Base-by-base conservation (phyloP, 2,797 vertebrate genomes). In the Hippopotamyrus pictus region DNA sequence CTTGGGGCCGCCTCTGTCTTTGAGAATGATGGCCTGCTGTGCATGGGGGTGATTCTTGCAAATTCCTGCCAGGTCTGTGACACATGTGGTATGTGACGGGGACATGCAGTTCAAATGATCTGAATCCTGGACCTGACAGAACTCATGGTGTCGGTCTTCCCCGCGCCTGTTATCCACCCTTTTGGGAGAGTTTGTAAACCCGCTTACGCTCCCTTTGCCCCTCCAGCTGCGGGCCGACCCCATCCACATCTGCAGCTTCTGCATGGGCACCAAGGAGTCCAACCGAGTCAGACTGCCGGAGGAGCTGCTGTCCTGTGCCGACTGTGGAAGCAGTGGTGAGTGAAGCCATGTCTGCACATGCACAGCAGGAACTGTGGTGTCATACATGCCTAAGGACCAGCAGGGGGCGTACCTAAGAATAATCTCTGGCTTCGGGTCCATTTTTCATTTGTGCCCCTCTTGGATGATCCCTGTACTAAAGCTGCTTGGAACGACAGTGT, bases 281-380 rank as follows among this genome's bases (percentile, higher is more conserved):
- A 99, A 99, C 93, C 97, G 98, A 93, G 98, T 99, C 94, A 99
- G 99, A 95, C 97, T 96, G 19, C 96, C 98, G 54, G 99, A 99
- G 93, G 98, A 99, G 91, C 97, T 99, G 92, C 96, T 99, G 89
- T 99, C 98, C 50, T 99, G 99, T 94, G 97, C 98, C 89, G 98
- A 99, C 92, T 99, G 99, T 95, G 98, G 99, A 91, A 99, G 99
- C 95, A 99, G 98, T 90, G 99, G 99, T 99, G 95, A 99, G 98
- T 97, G n/a, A 46, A 37, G 84, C 19, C 79, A 2, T 57, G 29
- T 54, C 41, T 37, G 33, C 76, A 11, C 19, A 3, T 25, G 22
- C 76, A 82, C 37, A 82, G 76, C 76, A n/a, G n/a, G 19, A 41
- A 50, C 9, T 46, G 5, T 79, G 33, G 73, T 37, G 73, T 44